Conservation (phyloP, 1,140 invertebrate species). For the Samia ricini region DNA sequence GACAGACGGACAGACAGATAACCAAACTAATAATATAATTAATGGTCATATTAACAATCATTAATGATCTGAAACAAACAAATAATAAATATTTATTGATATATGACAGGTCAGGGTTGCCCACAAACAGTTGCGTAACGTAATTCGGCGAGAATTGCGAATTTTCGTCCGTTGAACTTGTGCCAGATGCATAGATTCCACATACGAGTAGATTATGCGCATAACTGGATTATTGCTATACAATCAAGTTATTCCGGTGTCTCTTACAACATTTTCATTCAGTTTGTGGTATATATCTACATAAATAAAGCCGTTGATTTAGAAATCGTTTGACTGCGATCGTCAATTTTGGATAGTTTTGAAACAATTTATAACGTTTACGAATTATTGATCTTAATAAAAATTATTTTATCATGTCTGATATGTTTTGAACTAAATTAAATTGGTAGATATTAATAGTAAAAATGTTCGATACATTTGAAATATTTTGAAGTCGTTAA, state of each 20-base stretch:
- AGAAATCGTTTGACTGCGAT: background rate
- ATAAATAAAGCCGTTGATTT: background rate
- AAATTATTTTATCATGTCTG: background rate
- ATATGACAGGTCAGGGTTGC: background rate
- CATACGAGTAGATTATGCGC: slow-evolving; percentile 2
- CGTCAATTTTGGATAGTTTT: background rate
- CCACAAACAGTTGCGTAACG: background rate
- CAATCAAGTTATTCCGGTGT: background rate
- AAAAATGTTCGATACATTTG: too few species aligned
- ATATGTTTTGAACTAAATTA: background rate
- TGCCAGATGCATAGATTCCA: slow-evolving; percentile 5
- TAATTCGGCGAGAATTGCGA: background rate
- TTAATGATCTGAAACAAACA: background rate
- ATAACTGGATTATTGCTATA: background rate
- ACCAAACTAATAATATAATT: too few species aligned
- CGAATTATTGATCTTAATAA: background rate
- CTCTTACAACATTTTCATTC: background rate
- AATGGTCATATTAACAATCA: background rate
- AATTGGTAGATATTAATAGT: too few species aligned
- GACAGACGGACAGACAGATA: too few species aligned
- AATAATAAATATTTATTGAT: slow-evolving; percentile 1
- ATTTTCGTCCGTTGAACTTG: background rate
- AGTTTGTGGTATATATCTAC: background rate
- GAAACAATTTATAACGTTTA: background rate
- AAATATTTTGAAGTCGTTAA: too few species aligned